Conservation (phyloP, 2,797 vertebrate species). For the Enteromius afrohamiltoni region DNA sequence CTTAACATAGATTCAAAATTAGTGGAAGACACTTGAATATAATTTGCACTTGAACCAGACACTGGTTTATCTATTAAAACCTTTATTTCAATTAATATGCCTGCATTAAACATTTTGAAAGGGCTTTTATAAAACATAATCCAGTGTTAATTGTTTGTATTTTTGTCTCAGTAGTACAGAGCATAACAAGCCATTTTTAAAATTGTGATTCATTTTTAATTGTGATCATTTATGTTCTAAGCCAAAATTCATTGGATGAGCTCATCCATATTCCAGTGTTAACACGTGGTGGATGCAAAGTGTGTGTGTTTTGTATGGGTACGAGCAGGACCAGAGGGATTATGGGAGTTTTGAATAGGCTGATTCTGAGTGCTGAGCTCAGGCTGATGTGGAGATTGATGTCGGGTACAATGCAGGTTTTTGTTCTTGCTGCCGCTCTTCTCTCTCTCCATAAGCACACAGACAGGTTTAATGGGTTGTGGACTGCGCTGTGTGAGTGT, state of each 20-base stretch:
- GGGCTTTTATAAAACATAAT: background rate
- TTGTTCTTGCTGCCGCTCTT: conserved; percentile 40
- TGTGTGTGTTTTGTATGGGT: conserved; percentile 9
- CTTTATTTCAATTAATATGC: background rate
- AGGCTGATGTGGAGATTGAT: conserved; percentile 56
- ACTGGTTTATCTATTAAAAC: background rate
- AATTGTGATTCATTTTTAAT: background rate
- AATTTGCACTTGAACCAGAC: background rate
- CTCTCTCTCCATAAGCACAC: conserved; percentile 9
- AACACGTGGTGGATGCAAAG: conserved; percentile 9
- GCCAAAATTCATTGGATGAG: background rate
- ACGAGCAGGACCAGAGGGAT: conserved; percentile 38
- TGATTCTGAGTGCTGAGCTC: conserved; percentile 44
- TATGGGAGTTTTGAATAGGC: conserved; percentile 52
- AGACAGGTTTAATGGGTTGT: conserved; percentile 22
- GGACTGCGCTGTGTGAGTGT: background rate
- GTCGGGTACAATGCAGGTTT: conserved; percentile 52
- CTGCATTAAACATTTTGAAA: background rate
- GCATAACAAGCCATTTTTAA: background rate
- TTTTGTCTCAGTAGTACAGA: background rate
- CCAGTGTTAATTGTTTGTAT: background rate
- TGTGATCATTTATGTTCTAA: background rate
- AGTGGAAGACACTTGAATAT: background rate
- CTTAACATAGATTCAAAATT: background rate
- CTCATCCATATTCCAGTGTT: background rate